phyloP scores from a whole-genome alignment of 2,113 vertebrate species.

The Psilopsiagon aurifrons region DNA sequence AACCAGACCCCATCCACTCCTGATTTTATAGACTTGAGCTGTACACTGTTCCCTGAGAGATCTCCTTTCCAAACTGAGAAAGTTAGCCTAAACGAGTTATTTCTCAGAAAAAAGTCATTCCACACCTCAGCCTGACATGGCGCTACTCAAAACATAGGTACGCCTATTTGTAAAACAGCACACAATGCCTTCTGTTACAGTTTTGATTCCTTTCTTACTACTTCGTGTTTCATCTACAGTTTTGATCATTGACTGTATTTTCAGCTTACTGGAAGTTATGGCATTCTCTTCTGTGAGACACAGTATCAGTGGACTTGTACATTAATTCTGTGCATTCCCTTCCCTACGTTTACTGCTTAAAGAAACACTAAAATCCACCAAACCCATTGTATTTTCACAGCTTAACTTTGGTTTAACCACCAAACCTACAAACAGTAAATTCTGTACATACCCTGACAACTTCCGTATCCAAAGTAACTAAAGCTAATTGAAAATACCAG shows the following conservation, averaged over 20 bases:
- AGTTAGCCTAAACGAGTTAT: background rate
- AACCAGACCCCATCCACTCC: background rate
- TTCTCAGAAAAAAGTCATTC: background rate
- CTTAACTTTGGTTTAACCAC: background rate
- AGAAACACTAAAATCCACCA: background rate
- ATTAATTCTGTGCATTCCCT: background rate
- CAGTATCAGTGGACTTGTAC: background rate
- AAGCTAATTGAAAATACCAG: background rate
- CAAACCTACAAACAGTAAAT: background rate
- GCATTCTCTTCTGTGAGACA: background rate
- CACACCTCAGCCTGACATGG: background rate
- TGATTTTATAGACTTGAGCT: background rate
- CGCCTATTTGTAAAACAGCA: background rate
- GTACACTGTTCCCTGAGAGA: background rate
- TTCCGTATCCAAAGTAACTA: background rate
- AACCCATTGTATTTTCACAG: background rate
- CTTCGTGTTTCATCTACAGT: background rate
- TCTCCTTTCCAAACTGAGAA: fast-evolving
- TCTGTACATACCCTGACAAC: fast-evolving
- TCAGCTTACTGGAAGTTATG: fast-evolving
- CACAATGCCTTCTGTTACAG: fast-evolving
- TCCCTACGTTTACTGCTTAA: background rate
- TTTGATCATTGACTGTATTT: background rate
- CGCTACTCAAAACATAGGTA: background rate
- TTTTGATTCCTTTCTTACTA: background rate